Evolutionary conservation across 2,113 vertebrate genomes (phyloP).

Genomic region (Pedetes capensis): DNA sequence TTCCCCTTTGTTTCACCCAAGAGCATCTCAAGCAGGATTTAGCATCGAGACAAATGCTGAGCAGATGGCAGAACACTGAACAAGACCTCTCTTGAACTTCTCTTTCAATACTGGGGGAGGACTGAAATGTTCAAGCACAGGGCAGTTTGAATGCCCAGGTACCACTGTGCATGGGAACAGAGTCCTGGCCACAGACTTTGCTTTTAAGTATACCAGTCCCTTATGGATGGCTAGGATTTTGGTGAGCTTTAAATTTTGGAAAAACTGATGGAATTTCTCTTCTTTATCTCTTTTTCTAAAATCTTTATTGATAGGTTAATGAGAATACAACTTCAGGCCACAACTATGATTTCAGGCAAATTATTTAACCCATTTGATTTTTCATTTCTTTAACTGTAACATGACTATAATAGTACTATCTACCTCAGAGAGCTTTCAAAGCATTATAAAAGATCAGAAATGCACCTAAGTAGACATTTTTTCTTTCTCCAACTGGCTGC

Average conservation of each 20-base stretch:
- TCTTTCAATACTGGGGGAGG: too few species aligned
- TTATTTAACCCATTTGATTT: not conserved
- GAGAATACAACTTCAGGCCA: not conserved
- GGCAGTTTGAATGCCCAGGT: too few species aligned
- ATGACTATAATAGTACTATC: not conserved
- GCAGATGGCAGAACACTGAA: too few species aligned
- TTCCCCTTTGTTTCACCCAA: too few species aligned
- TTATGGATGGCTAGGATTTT: not conserved
- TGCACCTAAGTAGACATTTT: not conserved
- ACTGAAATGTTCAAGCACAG: too few species aligned
- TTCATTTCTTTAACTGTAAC: not conserved
- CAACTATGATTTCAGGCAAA: constrained; percentile 19
- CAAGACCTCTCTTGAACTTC: too few species aligned
- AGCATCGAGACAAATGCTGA: too few species aligned
- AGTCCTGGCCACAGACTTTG: not conserved
- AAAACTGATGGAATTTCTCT: not conserved
- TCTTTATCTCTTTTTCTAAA: not conserved
- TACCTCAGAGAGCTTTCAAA: constrained; percentile 3
- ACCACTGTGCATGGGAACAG: not conserved
- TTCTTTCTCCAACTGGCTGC: not conserved
- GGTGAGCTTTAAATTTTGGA: not conserved
- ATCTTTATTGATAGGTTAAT: not conserved
- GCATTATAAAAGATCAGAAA: not conserved
- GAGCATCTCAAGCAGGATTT: too few species aligned
- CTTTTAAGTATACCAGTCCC: not conserved